A percentile compares a stretch with the other conserved stretches of the same genome.
Evolutionary conservation across 2,888 invertebrate species (phyloP).

Genomic region (Entomobrya multifasciata): DNA sequence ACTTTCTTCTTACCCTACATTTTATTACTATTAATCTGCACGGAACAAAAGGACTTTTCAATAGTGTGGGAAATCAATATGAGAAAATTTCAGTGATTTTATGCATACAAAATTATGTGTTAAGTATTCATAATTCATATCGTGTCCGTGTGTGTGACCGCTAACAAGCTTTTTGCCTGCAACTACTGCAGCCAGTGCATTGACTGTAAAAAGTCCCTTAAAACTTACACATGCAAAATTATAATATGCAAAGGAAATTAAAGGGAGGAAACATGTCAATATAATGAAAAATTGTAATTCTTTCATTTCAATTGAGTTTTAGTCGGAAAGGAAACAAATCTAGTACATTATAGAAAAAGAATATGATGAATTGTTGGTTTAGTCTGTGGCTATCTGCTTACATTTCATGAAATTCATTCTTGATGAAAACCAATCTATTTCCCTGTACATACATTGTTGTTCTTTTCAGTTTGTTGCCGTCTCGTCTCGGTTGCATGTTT

Average conservation of each 20-base stretch:
- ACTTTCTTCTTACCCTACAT: conserved; percentile 24
- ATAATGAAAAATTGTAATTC: neutral
- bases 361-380: too few species aligned
- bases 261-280: conserved; percentile 2
- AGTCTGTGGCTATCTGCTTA: too few species aligned
- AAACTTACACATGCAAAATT: neutral
- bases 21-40: neutral
- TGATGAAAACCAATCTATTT: conserved; percentile 49
- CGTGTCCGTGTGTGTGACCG: neutral
- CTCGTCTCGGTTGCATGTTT: conserved; percentile 53
- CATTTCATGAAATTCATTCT: conserved; percentile 4
- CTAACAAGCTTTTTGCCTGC: neutral
- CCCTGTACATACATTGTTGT: conserved; percentile 33
- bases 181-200: too few species aligned
- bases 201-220: too few species aligned
- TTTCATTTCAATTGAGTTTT: neutral
- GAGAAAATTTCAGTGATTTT: conserved; percentile 15
- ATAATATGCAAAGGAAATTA: conserved; percentile 2
- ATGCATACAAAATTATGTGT: neutral
- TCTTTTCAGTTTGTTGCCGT: conserved; percentile 16
- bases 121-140: neutral
- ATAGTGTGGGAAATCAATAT: conserved; percentile 36
- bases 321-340: neutral
- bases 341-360: neutral
- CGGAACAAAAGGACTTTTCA: conserved; percentile 23